Evolutionary conservation across 2,113 vertebrate genomes (phyloP).

Genomic region (Psilopogon haemacephalus): DNA sequence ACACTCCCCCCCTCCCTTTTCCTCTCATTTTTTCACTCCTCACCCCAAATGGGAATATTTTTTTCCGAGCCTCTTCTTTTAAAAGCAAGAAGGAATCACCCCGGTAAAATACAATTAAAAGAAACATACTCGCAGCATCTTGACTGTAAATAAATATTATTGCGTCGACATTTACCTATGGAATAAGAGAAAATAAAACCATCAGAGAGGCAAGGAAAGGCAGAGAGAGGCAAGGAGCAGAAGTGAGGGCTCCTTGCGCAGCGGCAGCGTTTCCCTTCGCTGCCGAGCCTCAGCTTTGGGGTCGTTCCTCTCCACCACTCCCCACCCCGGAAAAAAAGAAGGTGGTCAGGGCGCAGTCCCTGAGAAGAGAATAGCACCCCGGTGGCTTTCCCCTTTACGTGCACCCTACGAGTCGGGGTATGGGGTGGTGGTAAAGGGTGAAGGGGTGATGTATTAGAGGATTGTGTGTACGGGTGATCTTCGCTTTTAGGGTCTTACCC

Average conservation of each 20-base stretch:
- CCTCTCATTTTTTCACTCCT: neutral
- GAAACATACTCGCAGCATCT: neutral
- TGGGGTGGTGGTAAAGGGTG: fast-evolving
- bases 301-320: no score
- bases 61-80: conserved; percentile 66
- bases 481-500: neutral
- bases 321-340: neutral
- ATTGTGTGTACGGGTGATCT: neutral
- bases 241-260: conserved; percentile 42
- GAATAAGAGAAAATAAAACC: neutral
- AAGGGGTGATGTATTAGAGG: neutral
- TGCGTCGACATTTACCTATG: conserved; percentile 11
- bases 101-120: conserved; percentile 59
- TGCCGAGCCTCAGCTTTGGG: neutral
- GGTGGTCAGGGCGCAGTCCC: neutral
- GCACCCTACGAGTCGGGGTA: neutral
- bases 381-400: neutral
- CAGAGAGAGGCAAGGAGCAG: neutral
- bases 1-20: neutral
- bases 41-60: conserved; percentile 74
- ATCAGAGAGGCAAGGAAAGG: neutral
- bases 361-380: neutral
- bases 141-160: conserved; percentile 20
- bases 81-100: conserved; percentile 54
- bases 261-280: neutral